Evolutionary conservation across 2,888 invertebrate genomes (phyloP).

Genomic region (Tolmerus cingulatus): DNA sequence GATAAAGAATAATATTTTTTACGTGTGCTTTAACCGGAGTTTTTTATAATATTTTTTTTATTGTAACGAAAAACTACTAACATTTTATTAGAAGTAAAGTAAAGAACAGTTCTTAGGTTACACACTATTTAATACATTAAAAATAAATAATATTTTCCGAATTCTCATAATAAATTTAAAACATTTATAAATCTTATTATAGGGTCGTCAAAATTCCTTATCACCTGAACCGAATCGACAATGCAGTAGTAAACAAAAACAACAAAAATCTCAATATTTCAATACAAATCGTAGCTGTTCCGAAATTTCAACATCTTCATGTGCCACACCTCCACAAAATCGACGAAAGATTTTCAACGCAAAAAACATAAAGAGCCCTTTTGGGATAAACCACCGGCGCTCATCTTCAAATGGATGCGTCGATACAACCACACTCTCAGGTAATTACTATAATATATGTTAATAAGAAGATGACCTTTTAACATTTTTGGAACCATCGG

Average conservation of each 20-base stretch:
- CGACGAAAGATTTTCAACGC: constrained; percentile 83
- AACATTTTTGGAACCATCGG: neutral
- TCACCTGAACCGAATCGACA: constrained; percentile 60
- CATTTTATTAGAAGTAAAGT: too few relatives aligned
- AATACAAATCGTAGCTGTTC: constrained; percentile 51
- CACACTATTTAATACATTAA: too few relatives aligned
- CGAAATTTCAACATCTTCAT: constrained; percentile 75
- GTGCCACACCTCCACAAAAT: constrained; percentile 81
- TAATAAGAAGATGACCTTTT: neutral
- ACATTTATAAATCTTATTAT: constrained; percentile 43
- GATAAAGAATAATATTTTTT: too few relatives aligned
- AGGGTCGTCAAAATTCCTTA: constrained; percentile 61
- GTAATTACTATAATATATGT: constrained; percentile 54
- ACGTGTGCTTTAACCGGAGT: too few relatives aligned
- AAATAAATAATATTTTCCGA: neutral
- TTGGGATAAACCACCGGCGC: constrained; percentile 64
- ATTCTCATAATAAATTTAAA: neutral
- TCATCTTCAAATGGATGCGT: constrained; percentile 65
- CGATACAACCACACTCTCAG: constrained; percentile 75
- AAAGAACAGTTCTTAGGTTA: too few relatives aligned
- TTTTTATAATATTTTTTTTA: too few relatives aligned
- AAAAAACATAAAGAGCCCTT: constrained; percentile 81
- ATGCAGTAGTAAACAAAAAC: constrained; percentile 51
- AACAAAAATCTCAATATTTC: constrained; percentile 45
- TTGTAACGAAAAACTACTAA: too few relatives aligned